Base-by-base conservation (phyloP, 2,888 invertebrate species). In the Pilophorus perplexus region DNA sequence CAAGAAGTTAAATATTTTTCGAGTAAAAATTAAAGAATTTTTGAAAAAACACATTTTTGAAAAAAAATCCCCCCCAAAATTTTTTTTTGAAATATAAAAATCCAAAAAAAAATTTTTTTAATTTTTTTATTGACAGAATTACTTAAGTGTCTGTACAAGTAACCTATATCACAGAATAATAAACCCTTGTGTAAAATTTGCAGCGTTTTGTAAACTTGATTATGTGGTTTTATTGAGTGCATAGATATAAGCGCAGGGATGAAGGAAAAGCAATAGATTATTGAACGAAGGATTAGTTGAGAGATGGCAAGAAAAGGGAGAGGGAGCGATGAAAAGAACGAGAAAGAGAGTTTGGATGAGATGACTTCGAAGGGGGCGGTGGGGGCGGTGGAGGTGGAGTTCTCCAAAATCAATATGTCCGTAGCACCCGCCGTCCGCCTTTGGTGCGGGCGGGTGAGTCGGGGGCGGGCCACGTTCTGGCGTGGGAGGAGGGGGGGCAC, bases 341-440 rank as follows among this genome's bases (percentile, higher is more conserved):
- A 52, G 52, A 27, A 52, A 16, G 52, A 52, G 52, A 28, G 28
- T 33, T 2, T 8, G n/a, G 20, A 22, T 16, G 40, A 12, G 40
- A 25, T 1, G 42, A 10, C 5, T 6, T 10, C 5, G 18, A 27
- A 20, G 33, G 1, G 18, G 28, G 12, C 14, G 33, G 1, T 25
- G 52, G 14, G 27, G n/a, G 52, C 10, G 6, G 18, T 5, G 37
- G 8, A 12, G 37, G 37, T 12, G 40, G 22, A 52, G 52, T 52
- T 59, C 42, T 42, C 64, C 54, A 27, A 65, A 65, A 65, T 65
- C 65, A 65, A 65, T 65, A 65, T 65, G 65, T 65, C 55, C 42
- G 54, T 16, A 27, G 42, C 37, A n/a, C 12, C 28, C 44, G 6
- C 28, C 6, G 12, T 1, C 18, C 42, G 12, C 8, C n/a, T 12